Percentiles rank a stretch among this genome's conserved stretches.
Conservation (phyloP, 2,888 invertebrate species). For the Diadegma fenestrale region DNA sequence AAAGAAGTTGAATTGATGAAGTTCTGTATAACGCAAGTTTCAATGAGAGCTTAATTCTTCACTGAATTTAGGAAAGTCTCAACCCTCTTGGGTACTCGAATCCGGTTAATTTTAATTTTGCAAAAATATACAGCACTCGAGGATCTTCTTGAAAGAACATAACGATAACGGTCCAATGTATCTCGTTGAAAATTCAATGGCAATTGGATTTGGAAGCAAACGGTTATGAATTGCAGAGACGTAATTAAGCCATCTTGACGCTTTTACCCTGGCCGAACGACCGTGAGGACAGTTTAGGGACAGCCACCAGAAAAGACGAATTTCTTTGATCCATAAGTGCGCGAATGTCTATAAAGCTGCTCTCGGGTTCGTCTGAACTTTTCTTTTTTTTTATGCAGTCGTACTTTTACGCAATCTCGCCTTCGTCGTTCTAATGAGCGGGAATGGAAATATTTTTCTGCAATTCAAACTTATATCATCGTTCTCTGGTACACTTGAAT, state of each 20-base stretch:
- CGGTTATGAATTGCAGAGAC: constrained; percentile 63
- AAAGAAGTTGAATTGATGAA: not conserved
- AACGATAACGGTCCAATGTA: constrained; percentile 5
- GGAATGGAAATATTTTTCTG: constrained; percentile 60
- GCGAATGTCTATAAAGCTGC: constrained; percentile 35
- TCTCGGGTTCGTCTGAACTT: constrained; percentile 16
- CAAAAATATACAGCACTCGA: constrained; percentile 19
- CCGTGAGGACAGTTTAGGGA: constrained; percentile 8
- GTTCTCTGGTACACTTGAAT: constrained; percentile 31
- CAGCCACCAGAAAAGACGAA: constrained; percentile 22
- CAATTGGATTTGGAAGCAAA: constrained; percentile 46
- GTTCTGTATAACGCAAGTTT: not conserved
- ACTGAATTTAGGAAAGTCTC: not conserved
- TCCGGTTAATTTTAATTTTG: not conserved
- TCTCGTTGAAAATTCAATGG: constrained; percentile 53
- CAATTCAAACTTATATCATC: constrained; percentile 60
- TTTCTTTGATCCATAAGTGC: constrained; percentile 36
- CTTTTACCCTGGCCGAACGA: constrained; percentile 29
- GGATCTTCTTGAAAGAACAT: not conserved
- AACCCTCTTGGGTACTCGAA: not conserved
- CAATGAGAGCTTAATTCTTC: not conserved
- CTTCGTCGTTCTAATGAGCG: constrained; percentile 43
- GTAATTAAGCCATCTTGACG: constrained; percentile 61
- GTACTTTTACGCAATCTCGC: constrained; percentile 53
- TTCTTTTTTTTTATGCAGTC: constrained; percentile 45